Percentiles rank a stretch among this genome's conserved stretches.
Conservation (phyloP, 2,797 vertebrate genomes). For the Chrosomus eos region DNA sequence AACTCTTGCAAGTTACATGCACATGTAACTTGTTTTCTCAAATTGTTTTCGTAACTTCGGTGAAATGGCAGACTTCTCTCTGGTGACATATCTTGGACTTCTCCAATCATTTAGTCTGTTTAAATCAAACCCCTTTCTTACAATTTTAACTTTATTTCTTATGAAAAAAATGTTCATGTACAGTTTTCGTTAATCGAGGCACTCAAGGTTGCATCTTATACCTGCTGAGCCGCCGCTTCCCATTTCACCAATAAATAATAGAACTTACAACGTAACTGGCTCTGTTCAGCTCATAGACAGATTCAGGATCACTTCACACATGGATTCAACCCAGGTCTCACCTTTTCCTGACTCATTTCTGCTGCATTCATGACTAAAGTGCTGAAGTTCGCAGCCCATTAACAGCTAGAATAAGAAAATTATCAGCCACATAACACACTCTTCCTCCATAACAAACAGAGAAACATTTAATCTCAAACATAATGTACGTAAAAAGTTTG, state of each 20-base stretch:
- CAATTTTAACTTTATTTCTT: too few relatives aligned
- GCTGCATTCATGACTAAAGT: slow-evolving; percentile 27
- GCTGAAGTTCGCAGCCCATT: slow-evolving; percentile 27
- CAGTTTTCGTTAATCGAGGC: neutral
- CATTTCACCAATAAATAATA: slow-evolving; percentile 36
- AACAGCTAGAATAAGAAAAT: slow-evolving; percentile 26
- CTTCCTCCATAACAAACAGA: slow-evolving; percentile 3
- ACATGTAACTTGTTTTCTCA: too few relatives aligned
- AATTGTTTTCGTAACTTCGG: neutral
- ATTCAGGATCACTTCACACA: slow-evolving; percentile 37
- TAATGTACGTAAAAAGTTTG: neutral
- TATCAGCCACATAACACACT: neutral
- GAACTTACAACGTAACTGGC: slow-evolving; percentile 32
- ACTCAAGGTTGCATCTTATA: slow-evolving; percentile 20
- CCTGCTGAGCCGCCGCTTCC: slow-evolving; percentile 11
- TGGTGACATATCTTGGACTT: neutral
- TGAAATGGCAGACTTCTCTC: neutral
- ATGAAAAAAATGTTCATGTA: too few relatives aligned
- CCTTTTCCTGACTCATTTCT: slow-evolving; percentile 28
- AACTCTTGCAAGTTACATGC: too few relatives aligned
- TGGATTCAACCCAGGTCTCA: slow-evolving; percentile 33
- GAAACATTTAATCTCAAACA: neutral
- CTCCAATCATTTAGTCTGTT: neutral
- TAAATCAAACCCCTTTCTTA: neutral
- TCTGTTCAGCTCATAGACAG: slow-evolving; percentile 28